These are phyloP conservation scores for Rhabditophanes sp. DNA, from an alignment of 2,888 invertebrate genomes.

Conservation along the genomic window DNA sequence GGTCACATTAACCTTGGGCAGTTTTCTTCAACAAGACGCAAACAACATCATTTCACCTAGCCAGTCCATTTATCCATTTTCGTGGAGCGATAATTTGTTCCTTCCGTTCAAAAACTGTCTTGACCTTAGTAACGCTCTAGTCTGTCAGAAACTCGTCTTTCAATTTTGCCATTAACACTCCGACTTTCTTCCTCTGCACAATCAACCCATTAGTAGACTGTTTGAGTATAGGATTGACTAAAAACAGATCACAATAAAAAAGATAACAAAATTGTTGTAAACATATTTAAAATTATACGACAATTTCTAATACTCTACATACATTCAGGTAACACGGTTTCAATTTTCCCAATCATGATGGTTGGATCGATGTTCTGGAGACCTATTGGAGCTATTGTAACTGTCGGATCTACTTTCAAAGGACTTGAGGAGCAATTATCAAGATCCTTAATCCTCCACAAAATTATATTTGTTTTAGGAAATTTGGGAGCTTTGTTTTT, in stretches of 20 bases:
- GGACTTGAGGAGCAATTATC: conserved; percentile 23
- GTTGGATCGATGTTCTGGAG: conserved; percentile 94
- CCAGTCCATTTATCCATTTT: too few relatives aligned
- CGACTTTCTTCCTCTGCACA: too few relatives aligned
- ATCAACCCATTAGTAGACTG: background rate
- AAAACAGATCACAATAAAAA: background rate
- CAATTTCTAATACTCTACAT: too few relatives aligned
- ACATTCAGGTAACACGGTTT: background rate
- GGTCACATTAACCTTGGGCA: too few relatives aligned
- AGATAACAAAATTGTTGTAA: background rate
- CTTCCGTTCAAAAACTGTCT: too few relatives aligned
- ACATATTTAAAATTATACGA: background rate
- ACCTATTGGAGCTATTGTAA: conserved; percentile 82
- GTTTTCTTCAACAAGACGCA: too few relatives aligned
- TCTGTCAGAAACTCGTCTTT: too few relatives aligned
- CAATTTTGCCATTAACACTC: too few relatives aligned
- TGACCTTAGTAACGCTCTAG: too few relatives aligned
- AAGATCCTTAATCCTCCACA: conserved; percentile 31
- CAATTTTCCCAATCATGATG: conserved; percentile 99
- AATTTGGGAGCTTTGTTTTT: conserved; percentile 38
- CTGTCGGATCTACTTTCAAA: conserved; percentile 53
- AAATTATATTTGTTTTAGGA: conserved; percentile 34
- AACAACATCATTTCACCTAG: too few relatives aligned
- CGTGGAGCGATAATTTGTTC: too few relatives aligned
- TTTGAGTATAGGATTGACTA: background rate